Conservation (phyloP, 37 sponge, comb jelly and placozoan genomes). For the Hexactinellida sp. region DNA sequence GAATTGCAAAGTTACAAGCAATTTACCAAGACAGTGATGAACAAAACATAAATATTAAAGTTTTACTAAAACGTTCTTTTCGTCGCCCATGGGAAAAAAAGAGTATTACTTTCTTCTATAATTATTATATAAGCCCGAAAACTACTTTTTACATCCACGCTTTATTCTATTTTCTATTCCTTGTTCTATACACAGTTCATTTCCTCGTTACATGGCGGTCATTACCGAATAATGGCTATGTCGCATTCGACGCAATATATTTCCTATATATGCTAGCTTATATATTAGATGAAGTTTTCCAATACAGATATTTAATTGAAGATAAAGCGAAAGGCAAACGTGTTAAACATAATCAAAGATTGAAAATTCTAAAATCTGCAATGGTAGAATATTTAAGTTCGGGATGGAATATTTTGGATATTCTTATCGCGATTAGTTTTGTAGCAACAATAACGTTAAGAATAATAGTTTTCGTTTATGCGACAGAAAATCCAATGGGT, state of each 20-base stretch:
- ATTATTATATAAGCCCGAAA: background rate
- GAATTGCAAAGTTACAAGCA: constrained; percentile 5
- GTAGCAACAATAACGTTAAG: background rate
- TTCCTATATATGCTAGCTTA: background rate
- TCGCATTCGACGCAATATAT: background rate
- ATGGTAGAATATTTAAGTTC: background rate
- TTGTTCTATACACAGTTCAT: background rate
- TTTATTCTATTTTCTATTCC: background rate
- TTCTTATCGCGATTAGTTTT: background rate
- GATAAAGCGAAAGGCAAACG: constrained; percentile 6
- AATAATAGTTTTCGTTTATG: background rate
- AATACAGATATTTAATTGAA: background rate
- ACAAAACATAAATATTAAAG: background rate
- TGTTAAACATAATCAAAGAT: background rate
- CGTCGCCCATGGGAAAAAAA: background rate
- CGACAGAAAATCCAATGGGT: background rate
- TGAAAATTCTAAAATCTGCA: background rate
- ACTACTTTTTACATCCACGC: background rate
- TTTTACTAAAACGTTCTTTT: background rate
- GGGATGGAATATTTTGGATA: background rate
- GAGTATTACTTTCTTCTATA: background rate
- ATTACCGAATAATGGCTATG: background rate
- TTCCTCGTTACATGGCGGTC: background rate
- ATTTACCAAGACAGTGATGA: background rate
- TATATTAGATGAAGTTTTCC: background rate